Conservation (phyloP, 2,888 invertebrate species). For the Eupithecia insigniata region DNA sequence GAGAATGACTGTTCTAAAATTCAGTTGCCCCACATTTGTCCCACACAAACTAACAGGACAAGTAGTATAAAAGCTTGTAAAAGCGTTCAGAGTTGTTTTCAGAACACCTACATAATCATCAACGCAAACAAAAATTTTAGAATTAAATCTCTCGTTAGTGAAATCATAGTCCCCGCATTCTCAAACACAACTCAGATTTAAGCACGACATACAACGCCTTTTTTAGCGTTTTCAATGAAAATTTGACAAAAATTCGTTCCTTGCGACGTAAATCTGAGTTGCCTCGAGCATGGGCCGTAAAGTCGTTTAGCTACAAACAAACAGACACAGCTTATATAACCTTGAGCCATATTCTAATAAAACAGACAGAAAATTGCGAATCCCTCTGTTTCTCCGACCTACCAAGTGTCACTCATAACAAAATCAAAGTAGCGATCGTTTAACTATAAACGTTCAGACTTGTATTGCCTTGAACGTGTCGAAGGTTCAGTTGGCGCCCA, state of each 20-base stretch:
- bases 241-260: too few species aligned
- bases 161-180: neutral
- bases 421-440: conserved; percentile 10
- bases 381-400: neutral
- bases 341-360: neutral
- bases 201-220: too few species aligned
- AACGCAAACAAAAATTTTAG: neutral
- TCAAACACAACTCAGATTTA: too few species aligned
- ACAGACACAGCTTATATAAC: neutral
- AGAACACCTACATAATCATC: neutral
- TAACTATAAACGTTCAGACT: conserved; percentile 40
- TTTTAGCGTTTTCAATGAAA: too few species aligned
- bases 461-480: conserved; percentile 60
- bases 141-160: neutral
- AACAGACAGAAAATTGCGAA: neutral
- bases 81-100: neutral
- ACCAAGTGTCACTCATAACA: neutral
- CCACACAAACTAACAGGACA: too few species aligned
- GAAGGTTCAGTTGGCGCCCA: conserved; percentile 52
- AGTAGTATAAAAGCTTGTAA: too few species aligned
- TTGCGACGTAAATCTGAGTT: too few species aligned
- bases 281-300: too few species aligned
- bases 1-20: too few species aligned
- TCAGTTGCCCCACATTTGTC: too few species aligned
- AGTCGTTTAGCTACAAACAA: neutral